phyloP scores from a whole-genome alignment of 1,140 invertebrate genomes.

The Liolophura sinensis region DNA sequence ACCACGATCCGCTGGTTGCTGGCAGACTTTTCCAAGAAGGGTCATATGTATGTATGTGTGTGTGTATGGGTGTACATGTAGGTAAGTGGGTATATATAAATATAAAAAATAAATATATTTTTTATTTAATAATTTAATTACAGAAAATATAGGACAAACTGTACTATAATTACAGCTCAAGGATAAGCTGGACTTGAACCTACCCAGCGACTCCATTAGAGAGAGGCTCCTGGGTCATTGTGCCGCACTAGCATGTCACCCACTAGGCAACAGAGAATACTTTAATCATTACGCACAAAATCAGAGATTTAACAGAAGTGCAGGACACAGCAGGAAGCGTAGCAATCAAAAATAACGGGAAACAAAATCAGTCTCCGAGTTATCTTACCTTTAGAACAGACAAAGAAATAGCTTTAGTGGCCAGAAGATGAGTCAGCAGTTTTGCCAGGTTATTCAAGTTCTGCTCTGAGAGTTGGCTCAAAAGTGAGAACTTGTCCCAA shows the following conservation, averaged over 20 bases:
- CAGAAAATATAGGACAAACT: too few relatives aligned
- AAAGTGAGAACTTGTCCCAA: constrained; percentile 91
- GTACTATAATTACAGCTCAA: too few relatives aligned
- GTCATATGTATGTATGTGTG: constrained; percentile 2
- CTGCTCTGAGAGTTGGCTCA: constrained; percentile 67
- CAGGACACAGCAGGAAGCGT: neutral
- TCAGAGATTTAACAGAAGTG: neutral
- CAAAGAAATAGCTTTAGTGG: constrained; percentile 76
- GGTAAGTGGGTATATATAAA: neutral
- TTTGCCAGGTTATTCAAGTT: constrained; percentile 78
- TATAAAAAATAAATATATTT: neutral
- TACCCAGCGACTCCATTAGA: neutral
- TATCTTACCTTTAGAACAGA: constrained; percentile 86
- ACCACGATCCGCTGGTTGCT: neutral
- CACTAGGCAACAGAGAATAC: neutral
- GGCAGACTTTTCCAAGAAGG: neutral
- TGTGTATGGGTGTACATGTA: neutral
- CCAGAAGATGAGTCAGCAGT: constrained; percentile 79
- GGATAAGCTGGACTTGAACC: neutral
- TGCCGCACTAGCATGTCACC: neutral
- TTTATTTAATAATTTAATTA: neutral
- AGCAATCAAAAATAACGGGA: constrained; percentile 5
- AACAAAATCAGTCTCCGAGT: neutral
- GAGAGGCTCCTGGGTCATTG: neutral
- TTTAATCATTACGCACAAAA: neutral